Conservation (phyloP, 2,113 vertebrate species). For the Chaenogobius annularis region DNA sequence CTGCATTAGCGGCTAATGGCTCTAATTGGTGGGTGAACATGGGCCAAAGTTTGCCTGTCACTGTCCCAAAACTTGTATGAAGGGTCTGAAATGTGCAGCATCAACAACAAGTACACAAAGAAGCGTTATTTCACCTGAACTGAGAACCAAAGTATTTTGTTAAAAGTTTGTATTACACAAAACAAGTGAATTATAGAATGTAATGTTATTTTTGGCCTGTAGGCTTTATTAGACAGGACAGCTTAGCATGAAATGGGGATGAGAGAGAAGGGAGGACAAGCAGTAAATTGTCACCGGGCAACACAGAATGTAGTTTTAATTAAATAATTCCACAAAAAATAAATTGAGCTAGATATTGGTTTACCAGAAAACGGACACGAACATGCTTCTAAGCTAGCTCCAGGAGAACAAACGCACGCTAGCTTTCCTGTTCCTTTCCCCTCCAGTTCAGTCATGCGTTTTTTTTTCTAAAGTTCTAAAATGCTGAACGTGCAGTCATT, state of each 20-base stretch:
- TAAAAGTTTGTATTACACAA: too few relatives aligned
- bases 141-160: background rate
- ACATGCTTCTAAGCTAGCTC: background rate
- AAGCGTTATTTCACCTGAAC: conserved; percentile 14
- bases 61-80: conserved; percentile 26
- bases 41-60: conserved; percentile 18
- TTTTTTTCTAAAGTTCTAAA: conserved; percentile 18
- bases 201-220: too few relatives aligned
- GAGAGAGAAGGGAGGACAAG: too few relatives aligned
- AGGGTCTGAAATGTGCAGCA: conserved; percentile 33
- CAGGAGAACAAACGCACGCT: conserved; percentile 19
- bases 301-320: too few relatives aligned
- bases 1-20: conserved; percentile 30
- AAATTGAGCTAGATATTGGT: background rate
- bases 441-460: background rate
- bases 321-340: background rate
- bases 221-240: too few relatives aligned
- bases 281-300: too few relatives aligned
- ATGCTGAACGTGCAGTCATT: conserved; percentile 5
- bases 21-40: conserved; percentile 38
- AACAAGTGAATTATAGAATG: too few relatives aligned
- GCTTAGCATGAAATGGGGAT: too few relatives aligned
- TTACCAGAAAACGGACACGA: too few relatives aligned
- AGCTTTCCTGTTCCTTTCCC: background rate
- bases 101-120: conserved; percentile 23